These are phyloP conservation scores for Rhizoglyphus robini DNA, from an alignment of 1,140 invertebrate genomes.

Conservation along the genomic window DNA sequence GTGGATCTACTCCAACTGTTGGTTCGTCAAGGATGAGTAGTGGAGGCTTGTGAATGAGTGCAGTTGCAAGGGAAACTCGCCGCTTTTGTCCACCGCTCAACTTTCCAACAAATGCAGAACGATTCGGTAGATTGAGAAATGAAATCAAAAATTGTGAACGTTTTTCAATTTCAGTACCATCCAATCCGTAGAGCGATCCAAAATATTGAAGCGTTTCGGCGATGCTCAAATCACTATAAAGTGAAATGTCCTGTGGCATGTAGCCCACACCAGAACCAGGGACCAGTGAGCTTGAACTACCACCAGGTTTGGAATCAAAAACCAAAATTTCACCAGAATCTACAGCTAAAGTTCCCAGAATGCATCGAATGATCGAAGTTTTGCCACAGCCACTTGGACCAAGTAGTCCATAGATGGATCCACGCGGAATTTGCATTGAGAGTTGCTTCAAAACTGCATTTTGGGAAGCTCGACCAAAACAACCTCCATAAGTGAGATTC, in stretches of 20 bases:
- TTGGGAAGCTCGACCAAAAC: no score
- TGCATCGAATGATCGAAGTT: conserved; percentile 34
- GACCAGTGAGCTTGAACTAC: conserved; percentile 53
- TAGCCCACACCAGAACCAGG: conserved; percentile 68
- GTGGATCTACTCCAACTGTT: conserved; percentile 37
- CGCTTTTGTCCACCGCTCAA: conserved; percentile 78
- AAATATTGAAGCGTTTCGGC: conserved; percentile 89
- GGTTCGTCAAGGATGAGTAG: conserved; percentile 34
- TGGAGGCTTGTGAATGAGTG: conserved; percentile 46
- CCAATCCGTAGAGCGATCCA: conserved; percentile 64
- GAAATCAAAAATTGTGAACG: no score
- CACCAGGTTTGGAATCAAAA: conserved; percentile 52
- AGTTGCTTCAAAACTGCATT: no score
- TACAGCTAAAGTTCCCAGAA: conserved; percentile 21
- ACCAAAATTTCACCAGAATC: conserved; percentile 18
- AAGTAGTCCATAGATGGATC: conserved; percentile 39
- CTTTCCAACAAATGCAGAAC: conserved; percentile 28
- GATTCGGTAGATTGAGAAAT: no score
- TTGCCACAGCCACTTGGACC: conserved; percentile 48
- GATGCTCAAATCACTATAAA: conserved; percentile 82
- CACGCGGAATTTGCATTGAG: conserved; percentile 16
- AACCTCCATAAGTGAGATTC: no score
- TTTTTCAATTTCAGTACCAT: not conserved
- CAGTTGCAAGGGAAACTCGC: conserved; percentile 76
- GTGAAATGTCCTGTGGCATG: conserved; percentile 49